Conservation (phyloP, 1,140 invertebrate genomes). For the Sarcophaga peregrina region DNA sequence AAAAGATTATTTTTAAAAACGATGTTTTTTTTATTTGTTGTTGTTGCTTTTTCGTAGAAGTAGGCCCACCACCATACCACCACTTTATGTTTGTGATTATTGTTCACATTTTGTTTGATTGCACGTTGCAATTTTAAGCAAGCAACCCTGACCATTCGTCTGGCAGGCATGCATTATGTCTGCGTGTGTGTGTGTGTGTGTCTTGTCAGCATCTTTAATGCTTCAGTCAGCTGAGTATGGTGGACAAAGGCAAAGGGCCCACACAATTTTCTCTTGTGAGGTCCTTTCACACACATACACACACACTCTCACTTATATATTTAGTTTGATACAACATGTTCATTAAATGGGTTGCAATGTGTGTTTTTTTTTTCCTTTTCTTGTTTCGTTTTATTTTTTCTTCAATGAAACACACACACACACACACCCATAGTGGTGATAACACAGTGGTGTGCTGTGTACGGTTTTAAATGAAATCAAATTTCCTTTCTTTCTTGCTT, state of each 20-base stretch:
- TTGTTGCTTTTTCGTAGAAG: too few relatives aligned
- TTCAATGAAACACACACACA: constrained; percentile 6
- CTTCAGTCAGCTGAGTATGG: too few relatives aligned
- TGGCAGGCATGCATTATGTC: background rate
- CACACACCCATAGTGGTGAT: too few relatives aligned
- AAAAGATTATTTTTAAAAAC: too few relatives aligned
- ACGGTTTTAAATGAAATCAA: background rate
- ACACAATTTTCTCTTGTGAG: constrained; percentile 14
- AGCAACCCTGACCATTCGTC: background rate
- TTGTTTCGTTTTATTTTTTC: background rate
- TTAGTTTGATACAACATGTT: background rate
- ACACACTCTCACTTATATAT: background rate
- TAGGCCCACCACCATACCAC: too few relatives aligned
- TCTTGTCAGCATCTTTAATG: too few relatives aligned
- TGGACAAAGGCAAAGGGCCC: background rate
- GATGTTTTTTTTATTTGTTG: too few relatives aligned
- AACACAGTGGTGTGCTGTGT: background rate
- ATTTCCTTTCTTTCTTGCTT: background rate
- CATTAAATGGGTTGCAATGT: too few relatives aligned
- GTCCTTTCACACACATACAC: constrained; percentile 1
- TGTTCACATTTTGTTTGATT: background rate
- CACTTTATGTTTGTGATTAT: background rate
- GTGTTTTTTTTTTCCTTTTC: background rate
- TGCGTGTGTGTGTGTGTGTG: too few relatives aligned
- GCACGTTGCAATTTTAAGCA: background rate